Conservation (phyloP, 2,113 vertebrate genomes). For the Casuarius casuarius region DNA sequence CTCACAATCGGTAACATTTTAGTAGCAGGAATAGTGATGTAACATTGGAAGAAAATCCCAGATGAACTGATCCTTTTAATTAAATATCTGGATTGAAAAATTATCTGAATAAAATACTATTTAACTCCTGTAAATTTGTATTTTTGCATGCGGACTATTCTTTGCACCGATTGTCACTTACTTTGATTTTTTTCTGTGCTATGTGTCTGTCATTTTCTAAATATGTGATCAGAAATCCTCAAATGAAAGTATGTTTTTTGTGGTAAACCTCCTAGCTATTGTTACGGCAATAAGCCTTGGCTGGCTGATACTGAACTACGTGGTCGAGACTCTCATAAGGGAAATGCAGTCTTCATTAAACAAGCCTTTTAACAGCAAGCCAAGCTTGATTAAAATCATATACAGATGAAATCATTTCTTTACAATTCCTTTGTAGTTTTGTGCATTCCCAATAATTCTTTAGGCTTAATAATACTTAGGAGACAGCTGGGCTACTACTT, state of each 20-base stretch:
- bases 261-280: conserved; percentile 46
- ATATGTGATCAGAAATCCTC: conserved; percentile 42
- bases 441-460: conserved; percentile 56
- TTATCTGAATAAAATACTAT: conserved; percentile 19
- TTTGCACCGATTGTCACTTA: background rate
- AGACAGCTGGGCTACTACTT: conserved; percentile 54
- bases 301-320: conserved; percentile 45
- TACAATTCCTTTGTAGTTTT: conserved; percentile 64
- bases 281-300: conserved; percentile 11
- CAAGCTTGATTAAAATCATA: conserved; percentile 74
- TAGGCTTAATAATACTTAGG: conserved; percentile 54
- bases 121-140: background rate
- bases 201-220: conserved; percentile 21
- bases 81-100: background rate
- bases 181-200: background rate
- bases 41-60: background rate
- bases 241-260: background rate
- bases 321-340: conserved; percentile 15
- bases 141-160: background rate
- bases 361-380: conserved; percentile 69
- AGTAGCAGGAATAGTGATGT: background rate
- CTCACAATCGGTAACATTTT: background rate
- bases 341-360: conserved; percentile 70
- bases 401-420: conserved; percentile 73
- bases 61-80: conserved; percentile 5